These are phyloP conservation scores for Laticauda colubrina DNA, from an alignment of 2,113 vertebrate genomes.

Conservation along the genomic window DNA sequence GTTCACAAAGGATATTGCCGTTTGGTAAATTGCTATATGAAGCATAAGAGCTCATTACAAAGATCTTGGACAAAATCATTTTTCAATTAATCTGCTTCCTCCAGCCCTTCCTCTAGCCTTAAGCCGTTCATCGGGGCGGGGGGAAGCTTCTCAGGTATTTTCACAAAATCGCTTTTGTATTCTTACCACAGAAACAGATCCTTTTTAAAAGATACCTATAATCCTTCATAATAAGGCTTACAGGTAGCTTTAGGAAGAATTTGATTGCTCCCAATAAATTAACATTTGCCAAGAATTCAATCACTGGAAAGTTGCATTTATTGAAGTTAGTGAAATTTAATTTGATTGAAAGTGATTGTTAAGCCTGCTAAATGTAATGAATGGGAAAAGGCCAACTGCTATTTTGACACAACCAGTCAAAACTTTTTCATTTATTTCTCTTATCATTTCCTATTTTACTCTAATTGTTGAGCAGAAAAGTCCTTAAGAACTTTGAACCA, in stretches of 20 bases:
- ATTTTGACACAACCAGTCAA: not conserved
- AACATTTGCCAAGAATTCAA: not conserved
- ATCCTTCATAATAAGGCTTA: not conserved
- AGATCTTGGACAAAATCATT: not conserved
- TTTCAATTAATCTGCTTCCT: not conserved
- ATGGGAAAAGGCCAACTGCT: not conserved
- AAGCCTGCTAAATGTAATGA: not conserved
- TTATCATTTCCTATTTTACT: not conserved
- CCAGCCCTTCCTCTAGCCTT: not conserved
- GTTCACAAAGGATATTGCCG: not conserved
- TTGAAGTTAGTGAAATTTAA: not conserved
- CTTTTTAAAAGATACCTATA: not conserved
- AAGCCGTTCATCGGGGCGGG: fast-evolving
- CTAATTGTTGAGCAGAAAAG: not conserved
- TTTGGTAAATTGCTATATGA: not conserved
- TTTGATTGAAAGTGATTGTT: not conserved
- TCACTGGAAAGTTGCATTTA: not conserved
- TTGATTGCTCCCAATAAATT: not conserved
- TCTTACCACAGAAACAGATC: too few species aligned
- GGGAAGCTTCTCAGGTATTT: not conserved
- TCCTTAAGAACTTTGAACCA: not conserved
- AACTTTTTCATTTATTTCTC: not conserved
- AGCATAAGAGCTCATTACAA: not conserved
- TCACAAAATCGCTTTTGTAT: not conserved
- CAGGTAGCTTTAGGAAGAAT: not conserved